Base-by-base conservation (phyloP, 2,797 vertebrate species). In the Acanthis flammea region DNA sequence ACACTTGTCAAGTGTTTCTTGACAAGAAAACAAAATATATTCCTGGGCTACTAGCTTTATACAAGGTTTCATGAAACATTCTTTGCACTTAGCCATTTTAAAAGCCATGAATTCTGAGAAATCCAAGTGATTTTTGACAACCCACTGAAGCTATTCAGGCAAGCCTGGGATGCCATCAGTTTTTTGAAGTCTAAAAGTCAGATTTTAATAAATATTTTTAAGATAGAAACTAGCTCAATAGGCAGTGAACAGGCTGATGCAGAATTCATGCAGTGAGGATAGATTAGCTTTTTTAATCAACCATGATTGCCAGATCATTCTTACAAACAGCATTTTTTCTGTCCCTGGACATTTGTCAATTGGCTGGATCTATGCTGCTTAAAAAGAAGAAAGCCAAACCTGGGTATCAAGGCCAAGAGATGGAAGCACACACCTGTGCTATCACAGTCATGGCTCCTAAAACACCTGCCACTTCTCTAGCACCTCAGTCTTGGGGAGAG, bases 381-480 rank as follows among this genome's bases (percentile, higher is more conserved):
- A 18, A 30, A 70, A 54, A 54, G 47, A 39, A 35, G 16, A 55
- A 68, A 79, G 45, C 3, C 30, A 84, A 55, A 71, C 8, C 7
- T 71, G 39, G 48, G 6, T 33, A 53, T 75, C 17, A 63, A 39
- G 23, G 14, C 21, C 44, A 44, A 62, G 14, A 66, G 25, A 27
- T 1, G 7, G 47, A 75, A 76, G 22, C n/a, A 58, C 3, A 23
- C 5, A 58, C 19, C 28, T 0, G 0, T 57, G 17, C 30, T 72
- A 6, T 23, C 14, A 27, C 47, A 83, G 28, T 19, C 24, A 15
- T 6, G 9, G 25, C 14, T 73, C 60, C 22, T 77, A 61, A 53
- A 86, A 58, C 6, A 10, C 35, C 44, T 82, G 27, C 24, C 35
- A 33, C 14, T 50, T 65, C 17, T 86, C 21, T 50, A 83, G 45